Evolutionary conservation across 2,888 invertebrate species (phyloP), one percentile per base, ranked within the genome.

Genomic region (Nephrotoma appendiculata): DNA sequence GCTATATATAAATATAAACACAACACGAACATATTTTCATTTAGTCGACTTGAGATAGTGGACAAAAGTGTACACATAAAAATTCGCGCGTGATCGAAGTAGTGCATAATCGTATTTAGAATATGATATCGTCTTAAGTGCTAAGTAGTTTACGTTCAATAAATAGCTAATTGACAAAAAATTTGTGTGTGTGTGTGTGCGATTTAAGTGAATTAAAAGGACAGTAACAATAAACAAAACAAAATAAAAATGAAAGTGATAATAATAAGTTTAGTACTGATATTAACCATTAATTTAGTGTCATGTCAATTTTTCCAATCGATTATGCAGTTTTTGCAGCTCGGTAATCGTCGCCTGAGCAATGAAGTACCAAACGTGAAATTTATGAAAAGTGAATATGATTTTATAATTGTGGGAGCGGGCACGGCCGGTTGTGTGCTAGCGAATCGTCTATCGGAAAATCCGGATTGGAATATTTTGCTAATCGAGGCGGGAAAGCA

Each of bases 361-460:
- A 88, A 88, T n/a, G 91, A 91, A 85, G 89, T 89, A 19, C 42
- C 42, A 19, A 44, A 85, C 19, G 84, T 84, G 43, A 42, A 42
- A 84, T 4, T 15, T 84, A 6, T 43, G 43, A 43, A 84, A 84
- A n/a, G n/a, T 9, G 94, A 95, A 89, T 96, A 95, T 89, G 96
- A 96, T 89, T 97, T 96, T 88, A 94, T 96, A 86, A 91, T 96
- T 19, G 94, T 96, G 4, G 96, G 96, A 1, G 96, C 96, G 0
- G 96, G 96, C 2, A 96, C 96, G 0, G 96, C 96, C 0, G 96
- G 96, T 1, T 95, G 96, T 88, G 94, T 95, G 0, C 87, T 96
- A 6, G 96, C 96, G 0, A 95, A 95, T 87, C 92, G 96, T 57
- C 91, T 97, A 5, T 93, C 94, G 0, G 96, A 96, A 91, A 93